phyloP scores from a whole-genome alignment of 2,888 invertebrate genomes.

The Tanytarsus gracilentus region DNA sequence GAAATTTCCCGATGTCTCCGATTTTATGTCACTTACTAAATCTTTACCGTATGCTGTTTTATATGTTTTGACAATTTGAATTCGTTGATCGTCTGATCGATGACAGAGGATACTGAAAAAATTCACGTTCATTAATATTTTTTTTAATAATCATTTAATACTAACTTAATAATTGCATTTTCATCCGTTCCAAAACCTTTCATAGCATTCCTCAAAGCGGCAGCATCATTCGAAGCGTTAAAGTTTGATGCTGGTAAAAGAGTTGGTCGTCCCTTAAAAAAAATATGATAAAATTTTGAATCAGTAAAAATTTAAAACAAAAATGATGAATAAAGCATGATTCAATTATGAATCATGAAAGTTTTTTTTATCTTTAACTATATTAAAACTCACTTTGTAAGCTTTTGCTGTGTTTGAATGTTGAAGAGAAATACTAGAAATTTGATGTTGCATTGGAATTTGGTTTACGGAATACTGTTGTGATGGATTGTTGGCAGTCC shows the following conservation, averaged over 20 bases:
- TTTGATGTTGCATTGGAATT: too few relatives aligned
- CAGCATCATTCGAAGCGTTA: conserved; percentile 71
- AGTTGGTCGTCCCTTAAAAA: conserved; percentile 51
- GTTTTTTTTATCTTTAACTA: conserved; percentile 6
- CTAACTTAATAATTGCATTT: not conserved
- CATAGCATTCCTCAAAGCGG: conserved; percentile 78
- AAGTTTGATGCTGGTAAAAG: conserved; percentile 67
- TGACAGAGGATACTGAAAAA: conserved; percentile 76
- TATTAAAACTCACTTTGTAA: not conserved
- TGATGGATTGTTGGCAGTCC: too few relatives aligned
- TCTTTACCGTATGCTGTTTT: conserved; percentile 50
- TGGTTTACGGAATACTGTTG: too few relatives aligned
- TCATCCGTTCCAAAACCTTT: conserved; percentile 57
- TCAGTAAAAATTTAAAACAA: not conserved
- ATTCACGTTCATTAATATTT: conserved; percentile 35
- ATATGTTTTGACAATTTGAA: conserved; percentile 58
- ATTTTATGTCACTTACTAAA: conserved; percentile 72
- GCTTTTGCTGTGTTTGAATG: too few relatives aligned
- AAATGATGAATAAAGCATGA: not conserved
- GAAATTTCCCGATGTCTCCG: conserved; percentile 82
- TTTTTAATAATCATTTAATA: not conserved
- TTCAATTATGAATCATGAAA: not conserved
- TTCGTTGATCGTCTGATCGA: conserved; percentile 76
- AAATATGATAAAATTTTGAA: not conserved
- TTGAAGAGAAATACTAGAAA: too few relatives aligned